Conservation (phyloP, 2,797 vertebrate genomes). For the Xenentodon cancila region DNA sequence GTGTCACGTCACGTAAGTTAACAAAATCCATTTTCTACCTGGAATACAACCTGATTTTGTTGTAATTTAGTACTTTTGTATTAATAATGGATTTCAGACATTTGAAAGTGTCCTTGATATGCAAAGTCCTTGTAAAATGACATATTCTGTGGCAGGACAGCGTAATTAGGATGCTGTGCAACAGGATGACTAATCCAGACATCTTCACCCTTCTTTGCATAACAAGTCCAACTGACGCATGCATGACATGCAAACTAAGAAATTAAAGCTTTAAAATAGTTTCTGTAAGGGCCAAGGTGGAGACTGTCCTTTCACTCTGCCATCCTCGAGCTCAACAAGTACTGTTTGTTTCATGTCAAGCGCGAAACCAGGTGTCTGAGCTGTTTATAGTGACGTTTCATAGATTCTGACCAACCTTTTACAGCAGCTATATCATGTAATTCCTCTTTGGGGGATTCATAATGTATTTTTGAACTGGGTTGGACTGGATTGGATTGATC, state of each 20-base stretch:
- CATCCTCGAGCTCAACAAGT: no score
- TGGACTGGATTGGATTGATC: no score
- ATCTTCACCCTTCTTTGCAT: conserved; percentile 62
- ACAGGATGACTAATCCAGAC: conserved; percentile 43
- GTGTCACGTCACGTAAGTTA: background rate
- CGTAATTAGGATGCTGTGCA: conserved; percentile 20
- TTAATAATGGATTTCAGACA: background rate
- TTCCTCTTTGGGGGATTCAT: no score
- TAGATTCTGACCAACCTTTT: no score
- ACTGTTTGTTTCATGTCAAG: no score
- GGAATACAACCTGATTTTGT: background rate
- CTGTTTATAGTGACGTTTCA: no score
- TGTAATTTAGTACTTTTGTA: background rate
- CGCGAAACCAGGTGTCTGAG: no score
- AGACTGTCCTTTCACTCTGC: background rate
- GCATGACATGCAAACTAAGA: conserved; percentile 37
- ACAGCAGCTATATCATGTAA: no score
- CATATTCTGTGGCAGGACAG: conserved; percentile 12
- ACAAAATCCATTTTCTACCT: background rate
- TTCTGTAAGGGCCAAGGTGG: no score
- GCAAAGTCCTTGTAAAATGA: conserved; percentile 7
- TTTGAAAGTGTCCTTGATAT: background rate
- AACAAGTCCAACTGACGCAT: conserved; percentile 52
- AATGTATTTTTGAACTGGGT: no score
- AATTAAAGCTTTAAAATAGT: conserved; percentile 9